phyloP scores from a whole-genome alignment of 2,113 vertebrate species.

The Phylloscopus trochilus region DNA sequence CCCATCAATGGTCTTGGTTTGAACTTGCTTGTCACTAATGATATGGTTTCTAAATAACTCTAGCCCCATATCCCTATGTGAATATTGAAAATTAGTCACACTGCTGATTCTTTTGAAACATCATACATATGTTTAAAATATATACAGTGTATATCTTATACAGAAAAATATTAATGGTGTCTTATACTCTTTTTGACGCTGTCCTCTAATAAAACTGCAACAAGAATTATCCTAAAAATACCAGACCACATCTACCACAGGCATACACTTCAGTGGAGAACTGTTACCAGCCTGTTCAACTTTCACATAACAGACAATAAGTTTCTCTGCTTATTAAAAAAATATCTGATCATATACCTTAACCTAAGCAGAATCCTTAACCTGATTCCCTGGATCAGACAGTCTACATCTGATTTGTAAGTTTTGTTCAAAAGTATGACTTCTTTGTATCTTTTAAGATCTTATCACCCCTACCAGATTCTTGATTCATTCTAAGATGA shows the following conservation, averaged over 20 bases:
- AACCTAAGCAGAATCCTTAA: no score
- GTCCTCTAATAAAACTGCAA: not conserved
- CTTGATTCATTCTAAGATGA: not conserved
- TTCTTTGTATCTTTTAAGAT: not conserved
- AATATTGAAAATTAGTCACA: not conserved
- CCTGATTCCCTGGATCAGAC: not conserved
- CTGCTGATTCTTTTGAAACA: not conserved
- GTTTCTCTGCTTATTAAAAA: not conserved
- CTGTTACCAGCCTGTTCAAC: not conserved
- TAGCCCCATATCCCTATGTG: constrained; percentile 81
- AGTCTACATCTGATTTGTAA: accelerated
- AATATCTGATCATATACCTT: not conserved
- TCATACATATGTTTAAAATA: not conserved
- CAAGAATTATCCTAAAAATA: not conserved
- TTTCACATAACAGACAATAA: not conserved
- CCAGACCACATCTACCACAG: not conserved
- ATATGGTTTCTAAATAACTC: constrained; percentile 81
- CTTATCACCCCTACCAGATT: not conserved
- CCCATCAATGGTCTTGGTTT: constrained; percentile 79
- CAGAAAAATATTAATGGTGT: not conserved
- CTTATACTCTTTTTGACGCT: not conserved
- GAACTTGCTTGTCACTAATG: constrained; percentile 78
- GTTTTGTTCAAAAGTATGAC: not conserved
- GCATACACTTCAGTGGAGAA: not conserved
- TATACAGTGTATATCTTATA: not conserved